These are phyloP conservation scores for Drosophila tani DNA, from an alignment of 1,140 invertebrate genomes.

Conservation along the genomic window DNA sequence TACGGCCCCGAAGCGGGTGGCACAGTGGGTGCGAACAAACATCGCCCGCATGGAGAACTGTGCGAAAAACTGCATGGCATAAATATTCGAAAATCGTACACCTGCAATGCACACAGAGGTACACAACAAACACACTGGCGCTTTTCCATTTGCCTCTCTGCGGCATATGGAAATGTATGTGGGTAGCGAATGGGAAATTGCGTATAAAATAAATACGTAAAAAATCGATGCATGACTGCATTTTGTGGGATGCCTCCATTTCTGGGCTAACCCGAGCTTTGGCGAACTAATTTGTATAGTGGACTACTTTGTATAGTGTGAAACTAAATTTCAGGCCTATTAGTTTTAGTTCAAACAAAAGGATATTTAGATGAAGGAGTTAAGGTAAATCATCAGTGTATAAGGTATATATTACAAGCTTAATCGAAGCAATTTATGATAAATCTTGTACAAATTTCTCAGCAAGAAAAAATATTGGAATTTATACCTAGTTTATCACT, in stretches of 20 bases:
- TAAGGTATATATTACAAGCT: not conserved
- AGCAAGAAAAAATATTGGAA: no score
- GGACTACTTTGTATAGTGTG: no score
- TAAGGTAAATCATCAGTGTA: not conserved
- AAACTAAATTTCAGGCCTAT: not conserved
- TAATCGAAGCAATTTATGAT: no score
- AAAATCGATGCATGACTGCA: slow-evolving; percentile 53
- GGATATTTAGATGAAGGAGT: not conserved
- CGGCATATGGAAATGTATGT: slow-evolving; percentile 8
- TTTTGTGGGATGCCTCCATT: slow-evolving; percentile 15
- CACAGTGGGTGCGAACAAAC: slow-evolving; percentile 33
- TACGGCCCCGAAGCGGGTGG: not conserved
- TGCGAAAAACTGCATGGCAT: slow-evolving; percentile 45
- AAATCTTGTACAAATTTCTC: no score
- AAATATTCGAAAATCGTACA: slow-evolving; percentile 29
- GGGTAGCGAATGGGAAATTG: slow-evolving; percentile 27
- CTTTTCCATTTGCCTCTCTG: not conserved
- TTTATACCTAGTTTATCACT: not conserved
- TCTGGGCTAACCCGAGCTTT: slow-evolving; percentile 4
- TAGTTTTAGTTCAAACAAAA: not conserved
- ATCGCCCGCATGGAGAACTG: slow-evolving; percentile 19
- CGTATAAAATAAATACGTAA: slow-evolving; percentile 44
- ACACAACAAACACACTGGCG: not conserved
- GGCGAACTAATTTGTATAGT: not conserved
- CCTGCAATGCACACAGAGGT: slow-evolving; percentile 9